Evolutionary conservation across 2,797 vertebrate species (phyloP), one percentile per base, ranked within the genome.

Genomic region (Tragelaphus oryx): DNA sequence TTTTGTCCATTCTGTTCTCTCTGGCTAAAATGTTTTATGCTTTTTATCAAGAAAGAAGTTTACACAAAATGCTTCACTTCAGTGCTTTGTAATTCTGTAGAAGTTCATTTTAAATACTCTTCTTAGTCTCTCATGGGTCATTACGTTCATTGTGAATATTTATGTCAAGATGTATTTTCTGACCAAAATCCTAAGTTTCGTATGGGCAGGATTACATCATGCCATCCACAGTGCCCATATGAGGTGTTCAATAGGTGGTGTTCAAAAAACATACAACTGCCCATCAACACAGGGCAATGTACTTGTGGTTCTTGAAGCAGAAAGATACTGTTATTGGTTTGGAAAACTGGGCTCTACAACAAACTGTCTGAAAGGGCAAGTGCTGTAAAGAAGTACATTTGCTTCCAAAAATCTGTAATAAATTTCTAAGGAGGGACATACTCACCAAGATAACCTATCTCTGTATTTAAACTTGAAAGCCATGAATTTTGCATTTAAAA

Each of bases 401-500:
- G 65, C n/a, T 52, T 87, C 44, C 59, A 76, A 96, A 83, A 50
- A 16, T 46, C 24, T 84, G 65, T 60, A 9, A 74, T 60, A 68
- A 33, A 33, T 83, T 16, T 9, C 10, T 30, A 78, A 92, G 50
- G 22, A 76, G 22, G 33, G 9, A 54, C 71, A 46, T 71, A 74
- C 8, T 57, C 11, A 26, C 24, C 78, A 62, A 85, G 13, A 44
- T 75, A 82, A 89, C 24, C 4, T 46, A n/a, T 60, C 48, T 82
- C 33, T 30, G 8, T 28, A 37, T 87, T 91, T 93, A 65, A 94
- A 92, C 79, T 24, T 17, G 37, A 75, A 92, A 93, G 4, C 4
- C 52, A 59, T 30, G 26, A 24, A 41, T 52, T 90, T 93, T 91
- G 30, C 10, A 76, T 89, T 89, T 60, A 60, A 41, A 89, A 59